Conservation (phyloP, 2,113 vertebrate species). For the Plestiodon gilberti region DNA sequence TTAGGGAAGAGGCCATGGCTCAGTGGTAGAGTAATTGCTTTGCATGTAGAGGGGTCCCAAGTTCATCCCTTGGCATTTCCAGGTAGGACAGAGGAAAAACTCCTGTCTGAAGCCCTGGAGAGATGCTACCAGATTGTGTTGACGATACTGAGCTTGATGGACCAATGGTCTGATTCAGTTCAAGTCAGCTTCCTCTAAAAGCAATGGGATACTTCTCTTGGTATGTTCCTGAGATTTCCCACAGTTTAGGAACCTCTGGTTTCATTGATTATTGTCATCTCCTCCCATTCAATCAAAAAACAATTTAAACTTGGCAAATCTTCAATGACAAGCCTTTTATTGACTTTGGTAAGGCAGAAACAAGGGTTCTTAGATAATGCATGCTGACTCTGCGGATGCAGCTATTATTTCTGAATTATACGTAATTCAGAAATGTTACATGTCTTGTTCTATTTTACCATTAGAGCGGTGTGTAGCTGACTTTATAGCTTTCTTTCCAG, state of each 20-base stretch:
- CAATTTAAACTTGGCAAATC: not conserved
- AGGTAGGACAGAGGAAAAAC: no score
- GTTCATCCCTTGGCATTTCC: not conserved
- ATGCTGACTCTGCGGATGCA: not conserved
- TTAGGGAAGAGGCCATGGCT: no score
- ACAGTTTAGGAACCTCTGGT: not conserved
- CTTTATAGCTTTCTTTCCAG: not conserved
- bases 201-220: no score
- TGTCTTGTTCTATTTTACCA: not conserved
- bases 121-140: no score
- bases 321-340: not conserved
- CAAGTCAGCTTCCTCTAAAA: not conserved
- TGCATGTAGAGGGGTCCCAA: not conserved
- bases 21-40: not conserved
- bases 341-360: not conserved
- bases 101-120: no score
- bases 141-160: not conserved
- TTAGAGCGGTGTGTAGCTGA: not conserved
- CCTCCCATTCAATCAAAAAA: not conserved
- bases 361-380: not conserved
- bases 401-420: constrained; percentile 1
- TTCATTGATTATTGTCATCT: constrained; percentile 1
- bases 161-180: not conserved
- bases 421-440: not conserved
- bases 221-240: no score